Evolutionary conservation across 2,113 vertebrate genomes (phyloP).

Genomic region (Mormyrus lacerda): DNA sequence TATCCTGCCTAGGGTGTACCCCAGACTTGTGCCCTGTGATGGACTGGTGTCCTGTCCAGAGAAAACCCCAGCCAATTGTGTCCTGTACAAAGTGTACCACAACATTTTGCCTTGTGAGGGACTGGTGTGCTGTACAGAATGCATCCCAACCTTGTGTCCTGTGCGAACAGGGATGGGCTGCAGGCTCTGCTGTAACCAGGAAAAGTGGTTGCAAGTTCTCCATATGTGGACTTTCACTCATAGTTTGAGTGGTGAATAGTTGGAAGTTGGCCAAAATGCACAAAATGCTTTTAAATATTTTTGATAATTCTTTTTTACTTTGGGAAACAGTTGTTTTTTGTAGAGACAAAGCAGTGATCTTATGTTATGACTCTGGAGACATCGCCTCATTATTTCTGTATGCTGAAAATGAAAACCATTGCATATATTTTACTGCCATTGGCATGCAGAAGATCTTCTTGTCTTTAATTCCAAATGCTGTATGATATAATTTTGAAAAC

Average conservation of each 20-base stretch:
- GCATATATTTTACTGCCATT: neutral
- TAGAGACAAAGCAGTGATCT: neutral
- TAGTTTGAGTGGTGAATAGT: neutral
- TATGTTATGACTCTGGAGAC: too few species aligned
- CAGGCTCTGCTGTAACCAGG: neutral
- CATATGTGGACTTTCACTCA: neutral
- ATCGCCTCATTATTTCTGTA: neutral
- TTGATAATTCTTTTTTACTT: neutral
- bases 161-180: neutral
- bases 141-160: neutral
- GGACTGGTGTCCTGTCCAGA: neutral
- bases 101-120: neutral
- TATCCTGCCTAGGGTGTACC: neutral
- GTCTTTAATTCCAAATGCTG: neutral
- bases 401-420: neutral
- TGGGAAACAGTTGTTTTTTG: neutral
- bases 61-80: neutral
- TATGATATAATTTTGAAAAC: neutral
- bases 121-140: neutral
- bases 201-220: neutral
- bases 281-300: neutral
- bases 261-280: neutral
- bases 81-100: neutral
- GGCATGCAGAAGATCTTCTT: neutral
- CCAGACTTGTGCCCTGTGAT: too few species aligned